These are phyloP conservation scores for Fregetta grallaria DNA, from an alignment of 2,113 vertebrate genomes.

Conservation along the genomic window DNA sequence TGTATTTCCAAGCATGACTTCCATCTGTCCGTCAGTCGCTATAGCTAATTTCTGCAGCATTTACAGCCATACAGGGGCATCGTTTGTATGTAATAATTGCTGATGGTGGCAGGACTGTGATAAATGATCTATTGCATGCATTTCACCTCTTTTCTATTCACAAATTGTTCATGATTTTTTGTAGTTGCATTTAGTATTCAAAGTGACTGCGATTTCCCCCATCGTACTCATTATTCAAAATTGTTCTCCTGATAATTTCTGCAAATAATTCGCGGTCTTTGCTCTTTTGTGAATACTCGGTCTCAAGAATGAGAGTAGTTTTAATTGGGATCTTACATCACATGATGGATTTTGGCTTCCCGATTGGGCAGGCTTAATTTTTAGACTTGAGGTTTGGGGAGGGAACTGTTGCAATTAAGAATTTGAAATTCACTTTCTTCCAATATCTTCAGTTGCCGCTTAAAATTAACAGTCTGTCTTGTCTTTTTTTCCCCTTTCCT, in stretches of 20 bases:
- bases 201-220: conserved; percentile 5
- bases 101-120: background rate
- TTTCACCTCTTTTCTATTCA: conserved; percentile 1
- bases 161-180: background rate
- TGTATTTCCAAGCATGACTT: conserved; percentile 50
- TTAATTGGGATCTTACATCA: conserved; percentile 50
- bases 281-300: conserved; percentile 11
- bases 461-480: conserved; percentile 23
- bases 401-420: conserved; percentile 16
- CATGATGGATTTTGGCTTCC: background rate
- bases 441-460: background rate
- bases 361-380: conserved; percentile 17
- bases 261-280: conserved; percentile 24
- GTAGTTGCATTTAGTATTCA: conserved; percentile 29
- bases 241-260: conserved; percentile 59
- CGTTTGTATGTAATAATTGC: background rate
- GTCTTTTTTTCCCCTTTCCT: background rate
- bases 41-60: background rate
- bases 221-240: conserved; percentile 43
- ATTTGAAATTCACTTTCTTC: conserved; percentile 25
- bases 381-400: background rate
- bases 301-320: conserved; percentile 8
- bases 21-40: conserved; percentile 9
- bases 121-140: background rate
- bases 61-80: background rate